Base-by-base conservation (phyloP, 1,140 invertebrate genomes). In the Drosophila bipectinata region DNA sequence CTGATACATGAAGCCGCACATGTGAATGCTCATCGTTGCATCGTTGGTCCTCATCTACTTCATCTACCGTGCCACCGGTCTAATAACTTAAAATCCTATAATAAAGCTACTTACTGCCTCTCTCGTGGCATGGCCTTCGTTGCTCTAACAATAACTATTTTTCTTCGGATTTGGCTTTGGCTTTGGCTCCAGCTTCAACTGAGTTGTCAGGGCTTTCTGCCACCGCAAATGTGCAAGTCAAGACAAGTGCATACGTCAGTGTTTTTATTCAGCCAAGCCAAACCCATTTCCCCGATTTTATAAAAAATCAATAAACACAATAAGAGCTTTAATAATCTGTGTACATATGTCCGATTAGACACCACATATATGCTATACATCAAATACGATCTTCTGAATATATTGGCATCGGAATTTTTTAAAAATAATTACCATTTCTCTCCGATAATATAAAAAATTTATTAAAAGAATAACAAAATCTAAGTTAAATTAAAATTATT, bases 51-150 rank as follows among this genome's bases (percentile, higher is more conserved):
- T 28, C 26, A 28, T 28, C 26, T 7, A 28, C 48, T 47, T 47
- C 12, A 10, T 4, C 12, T n/a, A n/a, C 6, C n/a, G 24, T 24
- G 24, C 54, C 44, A 15, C 63, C 51, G 63, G 73, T 75, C 63
- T 81, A 85, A 85, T 85, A 85, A 81, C 81, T 85, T 85, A 85
- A 77, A 85, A 85, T 85, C 82, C 82, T 34, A 87, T 85, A 85
- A 85, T 85, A 85, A 87, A 87, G 82, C 82, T 85, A 82, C 82
- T 85, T 85, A 85, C 62, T 63, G 60, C 63, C 64, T 28, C 66
- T 44, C 18, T 54, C 51, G 45, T 26, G 53, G 49, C 28, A 39
- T 32, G 61, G 52, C 45, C 63, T 48, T 57, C 48, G 72, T 41
- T 52, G 58, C 48, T 51, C 66, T 66, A 72, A 83, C 72, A 82